phyloP scores from a whole-genome alignment of 2,888 invertebrate genomes.

The Phengaris arion region DNA sequence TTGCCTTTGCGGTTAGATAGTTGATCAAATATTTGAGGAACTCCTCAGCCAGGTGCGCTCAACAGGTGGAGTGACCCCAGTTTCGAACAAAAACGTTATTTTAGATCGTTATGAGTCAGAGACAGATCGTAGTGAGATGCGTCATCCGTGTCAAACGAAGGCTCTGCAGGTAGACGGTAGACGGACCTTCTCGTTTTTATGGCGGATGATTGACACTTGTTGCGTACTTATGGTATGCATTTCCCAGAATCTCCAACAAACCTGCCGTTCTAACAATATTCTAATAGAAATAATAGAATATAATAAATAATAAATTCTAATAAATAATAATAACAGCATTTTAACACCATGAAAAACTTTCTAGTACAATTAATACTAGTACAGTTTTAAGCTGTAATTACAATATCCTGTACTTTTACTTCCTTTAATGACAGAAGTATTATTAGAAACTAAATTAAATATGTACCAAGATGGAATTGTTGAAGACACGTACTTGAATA shows the following conservation, averaged over 20 bases:
- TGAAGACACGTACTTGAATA: background rate
- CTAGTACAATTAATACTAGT: too few relatives aligned
- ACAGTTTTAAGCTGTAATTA: too few relatives aligned
- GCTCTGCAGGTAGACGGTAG: conserved; percentile 24
- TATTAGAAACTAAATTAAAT: background rate
- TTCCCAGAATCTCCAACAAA: background rate
- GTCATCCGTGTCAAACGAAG: conserved; percentile 21
- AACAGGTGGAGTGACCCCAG: conserved; percentile 11
- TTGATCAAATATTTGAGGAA: background rate
- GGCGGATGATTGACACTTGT: conserved; percentile 4
- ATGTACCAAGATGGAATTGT: background rate
- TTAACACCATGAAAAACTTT: too few relatives aligned
- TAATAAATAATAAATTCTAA: too few relatives aligned
- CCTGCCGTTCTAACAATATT: background rate
- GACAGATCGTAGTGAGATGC: conserved; percentile 22
- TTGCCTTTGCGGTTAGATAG: conserved; percentile 16
- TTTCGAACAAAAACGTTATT: conserved; percentile 5
- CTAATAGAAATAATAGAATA: too few relatives aligned
- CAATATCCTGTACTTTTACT: too few relatives aligned
- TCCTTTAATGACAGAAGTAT: too few relatives aligned
- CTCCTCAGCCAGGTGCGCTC: background rate
- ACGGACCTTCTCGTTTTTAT: conserved; percentile 1
- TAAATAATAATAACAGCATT: too few relatives aligned
- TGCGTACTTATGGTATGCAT: background rate
- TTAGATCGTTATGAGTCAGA: conserved; percentile 18